Evolutionary conservation across 2,888 invertebrate genomes (phyloP), one percentile per base, ranked within the genome.

Genomic region (Drosophila glabriapex): DNA sequence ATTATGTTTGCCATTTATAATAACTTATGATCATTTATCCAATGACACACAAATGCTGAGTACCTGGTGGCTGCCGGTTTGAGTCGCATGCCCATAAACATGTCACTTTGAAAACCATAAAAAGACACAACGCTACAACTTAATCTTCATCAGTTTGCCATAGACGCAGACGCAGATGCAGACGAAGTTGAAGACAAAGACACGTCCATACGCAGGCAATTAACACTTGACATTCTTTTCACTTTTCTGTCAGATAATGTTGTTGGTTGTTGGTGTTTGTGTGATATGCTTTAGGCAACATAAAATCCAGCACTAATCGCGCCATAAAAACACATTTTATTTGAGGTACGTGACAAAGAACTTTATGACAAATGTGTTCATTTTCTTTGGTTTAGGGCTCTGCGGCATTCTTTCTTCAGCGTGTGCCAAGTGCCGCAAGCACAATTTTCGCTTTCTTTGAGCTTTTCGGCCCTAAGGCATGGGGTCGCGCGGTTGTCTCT

Each of bases 161-260:
- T 25, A 28, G 50, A 28, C 16, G 64, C 39, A 66, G 63, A 65
- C 61, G 37, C 4, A 10, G 49, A 16, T 3, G n/a, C 0, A 39
- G 56, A 1, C 1, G 64, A 53, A 37, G 63, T 22, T 22, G 22
- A 46, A 25, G 22, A 46, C 16, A 46, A 46, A 61, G 62, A 77
- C 80, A 78, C 73, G 89, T 84, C 73, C 82, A 80, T 82, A 75
- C 54, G 61, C 70, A 63, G 82, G 85, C 83, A 86, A 86, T 86
- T 89, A 86, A 89, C 86, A 86, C 87, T 89, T 86, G 89, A 89
- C 89, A 89, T 89, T 86, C 89, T 86, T 86, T 89, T 86, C 89
- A 85, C 85, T 89, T 85, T 85, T 71, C 55, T 43, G 31, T 25
- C 41, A 35, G 25, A 25, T 50, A 35, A 33, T 28, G 78, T 55